Evolutionary conservation across 2,888 invertebrate genomes (phyloP).

Genomic region (Lydus trimaculatus): DNA sequence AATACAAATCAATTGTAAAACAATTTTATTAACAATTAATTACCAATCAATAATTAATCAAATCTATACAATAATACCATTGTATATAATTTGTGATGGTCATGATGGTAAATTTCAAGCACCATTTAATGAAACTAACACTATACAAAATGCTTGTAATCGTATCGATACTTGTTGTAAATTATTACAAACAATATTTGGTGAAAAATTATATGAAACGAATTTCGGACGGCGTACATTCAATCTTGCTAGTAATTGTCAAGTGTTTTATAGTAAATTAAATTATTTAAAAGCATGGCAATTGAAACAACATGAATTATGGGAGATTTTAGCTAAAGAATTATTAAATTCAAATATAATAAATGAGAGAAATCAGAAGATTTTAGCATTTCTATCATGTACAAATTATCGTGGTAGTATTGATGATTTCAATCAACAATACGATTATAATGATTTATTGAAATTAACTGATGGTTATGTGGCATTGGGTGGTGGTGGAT

Average conservation of each 20-base stretch:
- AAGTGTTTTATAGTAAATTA: conserved; percentile 76
- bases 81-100: conserved; percentile 83
- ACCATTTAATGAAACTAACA: conserved; percentile 61
- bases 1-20: conserved; percentile 67
- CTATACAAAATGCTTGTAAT: conserved; percentile 75
- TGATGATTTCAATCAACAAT: conserved; percentile 49
- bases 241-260: conserved; percentile 77
- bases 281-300: conserved; percentile 73
- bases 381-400: conserved; percentile 88
- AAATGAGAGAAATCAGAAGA: conserved; percentile 74
- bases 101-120: conserved; percentile 81
- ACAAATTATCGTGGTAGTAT: conserved; percentile 62
- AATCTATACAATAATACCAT: conserved; percentile 73
- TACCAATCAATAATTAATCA: conserved; percentile 66
- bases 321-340: conserved; percentile 84
- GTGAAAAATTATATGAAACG: conserved; percentile 84
- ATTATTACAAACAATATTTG: conserved; percentile 84
- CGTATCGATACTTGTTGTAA: conserved; percentile 80
- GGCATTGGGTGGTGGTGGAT: conserved; percentile 91
- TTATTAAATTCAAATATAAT: conserved; percentile 75
- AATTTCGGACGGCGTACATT: conserved; percentile 84
- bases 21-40: conserved; percentile 63
- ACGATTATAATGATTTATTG: conserved; percentile 69
- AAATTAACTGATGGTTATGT: conserved; percentile 80
- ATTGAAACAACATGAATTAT: conserved; percentile 80